These are phyloP conservation scores for Tarsius wallacei DNA, from an alignment of 2,797 vertebrate genomes.

Conservation along the genomic window DNA sequence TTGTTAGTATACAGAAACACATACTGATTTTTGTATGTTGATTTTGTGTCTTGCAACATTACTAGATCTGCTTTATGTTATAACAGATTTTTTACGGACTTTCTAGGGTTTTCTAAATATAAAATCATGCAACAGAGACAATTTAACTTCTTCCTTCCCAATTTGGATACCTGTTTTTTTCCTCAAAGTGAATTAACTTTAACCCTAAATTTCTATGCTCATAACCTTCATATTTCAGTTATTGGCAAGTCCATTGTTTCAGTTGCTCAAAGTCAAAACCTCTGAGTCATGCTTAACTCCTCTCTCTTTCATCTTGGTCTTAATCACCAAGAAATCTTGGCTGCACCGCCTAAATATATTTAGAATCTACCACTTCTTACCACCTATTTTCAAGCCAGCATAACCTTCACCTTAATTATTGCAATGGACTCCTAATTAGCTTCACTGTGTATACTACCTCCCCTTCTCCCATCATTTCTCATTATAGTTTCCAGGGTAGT, in stretches of 20 bases:
- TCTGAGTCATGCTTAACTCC: not conserved
- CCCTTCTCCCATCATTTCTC: not conserved
- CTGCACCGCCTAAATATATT: not conserved
- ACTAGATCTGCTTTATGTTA: not conserved
- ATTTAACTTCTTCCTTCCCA: not conserved
- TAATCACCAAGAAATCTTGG: not conserved
- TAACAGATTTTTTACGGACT: not conserved
- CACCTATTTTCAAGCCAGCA: not conserved
- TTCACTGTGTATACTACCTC: not conserved
- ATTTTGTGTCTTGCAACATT: not conserved
- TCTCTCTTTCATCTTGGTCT: not conserved
- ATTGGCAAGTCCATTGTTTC: not conserved
- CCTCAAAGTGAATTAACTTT: not conserved
- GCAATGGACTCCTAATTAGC: not conserved
- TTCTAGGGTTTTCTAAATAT: not conserved
- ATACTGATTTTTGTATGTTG: not conserved
- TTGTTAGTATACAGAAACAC: not conserved
- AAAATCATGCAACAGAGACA: not conserved
- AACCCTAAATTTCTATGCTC: not conserved
- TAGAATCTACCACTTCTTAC: not conserved
- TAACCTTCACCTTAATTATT: not conserved
- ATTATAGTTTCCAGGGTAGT: not conserved
- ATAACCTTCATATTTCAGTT: not conserved
- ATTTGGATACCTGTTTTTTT: not conserved
- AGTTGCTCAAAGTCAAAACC: not conserved